A percentile compares a stretch with the other conserved stretches of the same genome.
Conservation (phyloP, 1,140 invertebrate genomes). For the Steinernema feltiae region DNA sequence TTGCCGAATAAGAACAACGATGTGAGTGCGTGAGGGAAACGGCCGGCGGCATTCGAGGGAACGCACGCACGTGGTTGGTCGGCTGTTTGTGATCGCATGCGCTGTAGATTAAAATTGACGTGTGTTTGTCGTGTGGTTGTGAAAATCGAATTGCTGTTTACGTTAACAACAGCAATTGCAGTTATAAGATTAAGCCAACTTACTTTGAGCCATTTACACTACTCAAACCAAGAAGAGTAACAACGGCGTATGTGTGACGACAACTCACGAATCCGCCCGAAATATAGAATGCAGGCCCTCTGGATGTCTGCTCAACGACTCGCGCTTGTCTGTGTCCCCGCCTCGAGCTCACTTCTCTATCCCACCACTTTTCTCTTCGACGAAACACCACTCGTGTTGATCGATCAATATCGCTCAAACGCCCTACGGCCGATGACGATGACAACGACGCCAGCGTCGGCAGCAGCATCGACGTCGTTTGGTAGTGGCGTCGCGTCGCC, state of each 20-base stretch:
- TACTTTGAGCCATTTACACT: constrained; percentile 2
- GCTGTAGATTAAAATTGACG: background rate
- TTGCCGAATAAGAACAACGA: background rate
- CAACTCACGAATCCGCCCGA: constrained; percentile 12
- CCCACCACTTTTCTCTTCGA: constrained; percentile 10
- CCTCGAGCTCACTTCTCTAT: constrained; percentile 13
- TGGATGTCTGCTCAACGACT: constrained; percentile 8
- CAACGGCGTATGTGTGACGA: constrained; percentile 14
- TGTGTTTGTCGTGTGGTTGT: too few species aligned
- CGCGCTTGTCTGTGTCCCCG: constrained; percentile 12
- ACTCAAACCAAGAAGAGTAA: background rate
- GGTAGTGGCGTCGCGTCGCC: background rate
- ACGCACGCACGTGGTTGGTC: background rate
- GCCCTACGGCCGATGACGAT: background rate
- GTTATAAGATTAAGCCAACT: background rate
- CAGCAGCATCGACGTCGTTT: background rate
- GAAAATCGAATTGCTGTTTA: constrained; percentile 5
- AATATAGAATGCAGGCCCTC: constrained; percentile 15
- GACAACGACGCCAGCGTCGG: background rate
- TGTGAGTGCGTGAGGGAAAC: background rate
- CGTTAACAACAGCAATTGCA: background rate
- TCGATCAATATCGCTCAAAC: constrained; percentile 3
- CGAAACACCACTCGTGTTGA: background rate
- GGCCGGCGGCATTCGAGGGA: background rate
- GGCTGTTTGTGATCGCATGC: constrained; percentile 4